Base-by-base conservation (phyloP, 2,113 vertebrate genomes). In the Rhinogobius similis region DNA sequence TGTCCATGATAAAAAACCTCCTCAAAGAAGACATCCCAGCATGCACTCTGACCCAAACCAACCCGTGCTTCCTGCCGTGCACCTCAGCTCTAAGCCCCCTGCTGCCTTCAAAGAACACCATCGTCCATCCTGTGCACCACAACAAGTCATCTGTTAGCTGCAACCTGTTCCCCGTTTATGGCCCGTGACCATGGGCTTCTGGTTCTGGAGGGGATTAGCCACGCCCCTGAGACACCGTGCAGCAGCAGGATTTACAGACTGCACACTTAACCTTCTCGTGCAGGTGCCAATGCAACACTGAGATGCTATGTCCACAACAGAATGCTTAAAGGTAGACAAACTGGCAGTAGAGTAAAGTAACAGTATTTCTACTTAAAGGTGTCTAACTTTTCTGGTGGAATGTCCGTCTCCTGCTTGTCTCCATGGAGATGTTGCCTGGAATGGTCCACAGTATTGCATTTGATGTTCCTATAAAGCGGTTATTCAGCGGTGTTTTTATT, bases 1-100 rank as follows among this genome's bases (percentile, higher is more conserved):
- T 91, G 90, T 76, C 64, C 68, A 16, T 67, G 77, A 84, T 91
- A 90, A 93, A 91, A 89, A 84, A 88, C 46, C 69, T 43, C 62
- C 82, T 86, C 82, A 84, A 83, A 90, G 82, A 65, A 90, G 86
- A 84, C 87, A 76, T 88, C 55, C 67, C 69, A 41, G 39, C 32
- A 61, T 77, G 82, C 78, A 74, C 86, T 83, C 66, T 79, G 85
- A 92, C 89, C 89, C 74, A 1, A 18, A 63, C 87, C 84, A 56
- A 65, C 80, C 84, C 75, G 84, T 86, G 68, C 84, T 84, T 92
- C 90, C 86, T 82, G 75, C 77, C 80, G 70, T 79, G 72, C 46
- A 61, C 63, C 80, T 77, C 77, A 83, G 84, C 83, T 82, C 83
- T 82, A 76, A 77, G 71, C 83, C 88, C 73, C 77, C 77, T 68